Conservation (phyloP, 1,140 invertebrate genomes). For the Anastrepha obliqua region DNA sequence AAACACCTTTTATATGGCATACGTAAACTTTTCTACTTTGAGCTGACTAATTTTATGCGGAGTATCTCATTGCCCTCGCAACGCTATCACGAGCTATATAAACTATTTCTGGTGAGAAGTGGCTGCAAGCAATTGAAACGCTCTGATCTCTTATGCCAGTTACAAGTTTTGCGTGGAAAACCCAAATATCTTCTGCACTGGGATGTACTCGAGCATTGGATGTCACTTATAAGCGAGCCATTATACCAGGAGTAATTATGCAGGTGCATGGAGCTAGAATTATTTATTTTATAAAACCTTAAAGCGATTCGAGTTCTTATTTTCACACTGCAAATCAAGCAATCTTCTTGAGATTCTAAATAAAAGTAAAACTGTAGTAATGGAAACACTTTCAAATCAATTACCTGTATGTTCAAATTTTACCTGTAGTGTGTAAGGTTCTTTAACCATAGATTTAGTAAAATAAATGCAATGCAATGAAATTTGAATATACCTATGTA, state of each 20-base stretch:
- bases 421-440: too few species aligned
- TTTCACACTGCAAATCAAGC: too few species aligned
- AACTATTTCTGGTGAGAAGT: neutral
- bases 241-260: neutral
- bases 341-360: too few species aligned
- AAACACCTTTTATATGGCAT: constrained; percentile 65
- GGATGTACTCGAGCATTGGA: constrained; percentile 46
- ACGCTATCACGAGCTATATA: neutral
- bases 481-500: too few species aligned
- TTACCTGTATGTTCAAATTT: too few species aligned
- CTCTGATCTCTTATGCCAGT: constrained; percentile 54
- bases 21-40: constrained; percentile 63
- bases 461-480: too few species aligned
- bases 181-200: constrained; percentile 24
- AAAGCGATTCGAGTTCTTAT: too few species aligned
- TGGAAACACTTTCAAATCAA: too few species aligned
- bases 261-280: neutral
- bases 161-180: constrained; percentile 38
- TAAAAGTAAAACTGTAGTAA: too few species aligned
- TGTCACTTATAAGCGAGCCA: neutral
- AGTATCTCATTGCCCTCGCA: constrained; percentile 61
- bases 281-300: too few species aligned
- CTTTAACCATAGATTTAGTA: too few species aligned
- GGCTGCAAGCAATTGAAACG: neutral
- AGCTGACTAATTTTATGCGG: constrained; percentile 56